Conservation (phyloP, 2,888 invertebrate genomes). For the Phoenoteleia sp. region DNA sequence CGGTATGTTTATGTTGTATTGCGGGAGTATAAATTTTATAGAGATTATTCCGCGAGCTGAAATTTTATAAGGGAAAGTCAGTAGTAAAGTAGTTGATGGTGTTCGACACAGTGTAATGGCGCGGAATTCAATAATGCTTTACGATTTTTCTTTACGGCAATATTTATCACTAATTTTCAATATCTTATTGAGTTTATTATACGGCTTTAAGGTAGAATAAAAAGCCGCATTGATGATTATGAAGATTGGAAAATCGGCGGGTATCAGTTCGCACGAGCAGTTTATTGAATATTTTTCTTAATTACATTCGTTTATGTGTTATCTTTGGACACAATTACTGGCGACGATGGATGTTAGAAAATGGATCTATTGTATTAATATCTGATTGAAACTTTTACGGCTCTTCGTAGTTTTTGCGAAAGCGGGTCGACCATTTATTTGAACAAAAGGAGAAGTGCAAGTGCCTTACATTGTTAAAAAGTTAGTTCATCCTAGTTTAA, state of each 20-base stretch:
- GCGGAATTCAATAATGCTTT: not conserved
- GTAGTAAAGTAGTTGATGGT: not conserved
- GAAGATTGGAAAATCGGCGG: not conserved
- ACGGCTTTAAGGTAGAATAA: not conserved
- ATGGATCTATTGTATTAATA: slow-evolving; percentile 56
- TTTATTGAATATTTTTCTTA: slow-evolving; percentile 42
- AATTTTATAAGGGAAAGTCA: not conserved
- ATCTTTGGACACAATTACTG: slow-evolving; percentile 46
- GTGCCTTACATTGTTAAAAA: slow-evolving; percentile 63
- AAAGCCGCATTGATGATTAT: slow-evolving; percentile 4
- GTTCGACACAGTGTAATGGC: not conserved
- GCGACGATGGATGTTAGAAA: slow-evolving; percentile 30
- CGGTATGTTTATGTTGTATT: not conserved
- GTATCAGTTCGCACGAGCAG: not conserved
- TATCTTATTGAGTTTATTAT: not conserved
- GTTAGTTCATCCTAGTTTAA: slow-evolving; percentile 64
- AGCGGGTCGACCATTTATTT: slow-evolving; percentile 59
- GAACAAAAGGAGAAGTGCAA: slow-evolving; percentile 49
- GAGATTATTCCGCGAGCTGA: not conserved
- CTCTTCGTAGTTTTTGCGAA: slow-evolving; percentile 51
- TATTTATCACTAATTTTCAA: not conserved
- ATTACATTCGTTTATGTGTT: slow-evolving; percentile 24
- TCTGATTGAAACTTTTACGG: slow-evolving; percentile 55
- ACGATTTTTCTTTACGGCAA: not conserved
- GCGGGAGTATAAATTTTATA: not conserved